Evolutionary conservation across 23 tunicate species (phyloP), one percentile per base, ranked within the genome.

Genomic region (Botrylloides violaceus): DNA sequence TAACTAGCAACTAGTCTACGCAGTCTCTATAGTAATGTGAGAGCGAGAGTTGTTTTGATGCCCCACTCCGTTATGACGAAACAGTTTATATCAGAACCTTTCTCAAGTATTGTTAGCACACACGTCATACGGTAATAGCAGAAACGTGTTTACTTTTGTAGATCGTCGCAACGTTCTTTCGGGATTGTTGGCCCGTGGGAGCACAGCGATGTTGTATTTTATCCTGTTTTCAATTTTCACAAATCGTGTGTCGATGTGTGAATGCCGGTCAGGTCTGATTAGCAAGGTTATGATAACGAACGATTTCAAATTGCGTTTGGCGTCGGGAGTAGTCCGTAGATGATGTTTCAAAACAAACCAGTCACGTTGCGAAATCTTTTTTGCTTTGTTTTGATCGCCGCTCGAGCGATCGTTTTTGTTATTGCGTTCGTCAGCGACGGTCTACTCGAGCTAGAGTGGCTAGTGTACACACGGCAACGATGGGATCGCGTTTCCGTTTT

Each of bases 71-170:
- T 43, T 43, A 43, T 43, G 53, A 43, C 53, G 53, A 43, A 43
- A 43, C 53, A 9, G 9, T 43, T 43, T 15, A 15, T 43, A 15
- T 15, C 53, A 9, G 53, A 43, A 15, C 53, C 12, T 43, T 43
- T 43, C 53, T 43, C 53, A 43, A 43, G 53, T 43, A 43, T 43
- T 43, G 53, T 43, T 43, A 43, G 53, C 53, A 43, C 53, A 43
- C 53, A 43, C 53, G 53, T 43, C 53, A 43, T 43, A 43, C 53
- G 53, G n/a, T 15, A 43, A 43, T 43, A 43, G 53, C 15, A 43
- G 53, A 15, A 43, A 15, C 53, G 53, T 43, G 53, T 43, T 43
- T 43, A 43, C 53, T 43, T n/a, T n/a, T n/a, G n/a, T n/a, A n/a
- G n/a, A n/a, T n/a, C 53, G 15, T 15, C 53, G 9, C 53, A 7